Conservation (phyloP, 2,888 invertebrate species). For the Acanthosoma haemorrhoidale region DNA sequence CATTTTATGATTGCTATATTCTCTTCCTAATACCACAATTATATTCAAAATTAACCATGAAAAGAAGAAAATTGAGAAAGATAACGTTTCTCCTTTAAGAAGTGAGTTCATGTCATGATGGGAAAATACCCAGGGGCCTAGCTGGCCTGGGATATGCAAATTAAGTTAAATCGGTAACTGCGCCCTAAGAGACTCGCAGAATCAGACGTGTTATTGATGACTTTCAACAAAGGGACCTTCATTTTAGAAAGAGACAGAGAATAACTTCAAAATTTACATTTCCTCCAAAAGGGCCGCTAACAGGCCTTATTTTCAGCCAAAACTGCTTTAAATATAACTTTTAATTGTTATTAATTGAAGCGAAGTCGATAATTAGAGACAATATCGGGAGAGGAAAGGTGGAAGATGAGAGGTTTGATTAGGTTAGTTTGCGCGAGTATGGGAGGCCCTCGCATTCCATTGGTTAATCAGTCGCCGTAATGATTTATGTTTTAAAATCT, state of each 20-base stretch:
- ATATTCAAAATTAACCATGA: too few species aligned
- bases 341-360: too few species aligned
- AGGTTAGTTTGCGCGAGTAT: constrained; percentile 27
- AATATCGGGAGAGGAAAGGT: neutral
- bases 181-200: constrained; percentile 25
- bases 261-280: too few species aligned
- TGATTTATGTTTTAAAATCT: constrained; percentile 29
- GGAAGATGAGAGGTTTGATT: constrained; percentile 16
- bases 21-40: too few species aligned
- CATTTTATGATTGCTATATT: too few species aligned
- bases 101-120: neutral
- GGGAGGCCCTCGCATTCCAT: constrained; percentile 24
- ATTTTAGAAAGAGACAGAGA: constrained; percentile 32
- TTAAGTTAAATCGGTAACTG: constrained; percentile 29
- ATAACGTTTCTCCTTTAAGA: too few species aligned
- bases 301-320: too few species aligned
- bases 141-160: constrained; percentile 21
- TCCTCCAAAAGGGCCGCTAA: too few species aligned
- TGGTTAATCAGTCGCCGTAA: constrained; percentile 28
- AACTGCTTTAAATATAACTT: too few species aligned
- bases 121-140: neutral
- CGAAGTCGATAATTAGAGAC: neutral
- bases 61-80: too few species aligned
- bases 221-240: constrained; percentile 27
- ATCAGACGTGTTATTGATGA: constrained; percentile 31